Percentiles rank a stretch among this genome's conserved stretches.
phyloP scores from a whole-genome alignment of 2,797 vertebrate genomes.

The Cuculus canorus region DNA sequence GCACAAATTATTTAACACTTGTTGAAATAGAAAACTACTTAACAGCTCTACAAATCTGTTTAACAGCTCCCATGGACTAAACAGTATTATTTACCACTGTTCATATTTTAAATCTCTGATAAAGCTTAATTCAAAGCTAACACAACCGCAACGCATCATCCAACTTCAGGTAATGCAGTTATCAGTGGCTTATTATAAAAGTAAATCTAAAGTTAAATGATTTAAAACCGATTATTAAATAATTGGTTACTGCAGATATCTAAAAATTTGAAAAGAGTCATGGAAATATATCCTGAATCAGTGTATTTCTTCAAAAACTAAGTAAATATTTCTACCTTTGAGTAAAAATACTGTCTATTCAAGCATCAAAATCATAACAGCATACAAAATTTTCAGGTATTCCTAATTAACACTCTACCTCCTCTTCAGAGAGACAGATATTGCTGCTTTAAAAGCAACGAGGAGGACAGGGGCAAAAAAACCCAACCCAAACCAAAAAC shows the following conservation, averaged over 20 bases:
- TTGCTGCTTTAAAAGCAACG: not conserved
- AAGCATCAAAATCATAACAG: not conserved
- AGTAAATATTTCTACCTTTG: not conserved
- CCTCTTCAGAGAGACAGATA: not conserved
- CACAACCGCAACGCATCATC: not conserved
- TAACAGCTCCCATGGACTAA: not conserved
- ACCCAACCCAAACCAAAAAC: accelerated
- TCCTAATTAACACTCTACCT: accelerated
- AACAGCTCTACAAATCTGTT: not conserved
- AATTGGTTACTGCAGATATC: not conserved
- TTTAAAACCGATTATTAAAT: not conserved
- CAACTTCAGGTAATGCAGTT: not conserved
- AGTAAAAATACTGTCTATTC: not conserved
- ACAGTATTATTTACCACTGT: not conserved
- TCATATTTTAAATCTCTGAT: not conserved
- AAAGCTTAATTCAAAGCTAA: not conserved
- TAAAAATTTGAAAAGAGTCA: not conserved
- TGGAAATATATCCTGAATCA: not conserved
- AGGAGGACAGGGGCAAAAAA: accelerated
- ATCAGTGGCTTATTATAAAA: not conserved
- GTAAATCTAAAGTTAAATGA: not conserved
- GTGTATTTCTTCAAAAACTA: not conserved
- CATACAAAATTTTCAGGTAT: not conserved
- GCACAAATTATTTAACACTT: not conserved
- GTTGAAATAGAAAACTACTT: not conserved